phyloP scores from a whole-genome alignment of 1,140 invertebrate genomes.

The Parasteatoda tepidariorum region DNA sequence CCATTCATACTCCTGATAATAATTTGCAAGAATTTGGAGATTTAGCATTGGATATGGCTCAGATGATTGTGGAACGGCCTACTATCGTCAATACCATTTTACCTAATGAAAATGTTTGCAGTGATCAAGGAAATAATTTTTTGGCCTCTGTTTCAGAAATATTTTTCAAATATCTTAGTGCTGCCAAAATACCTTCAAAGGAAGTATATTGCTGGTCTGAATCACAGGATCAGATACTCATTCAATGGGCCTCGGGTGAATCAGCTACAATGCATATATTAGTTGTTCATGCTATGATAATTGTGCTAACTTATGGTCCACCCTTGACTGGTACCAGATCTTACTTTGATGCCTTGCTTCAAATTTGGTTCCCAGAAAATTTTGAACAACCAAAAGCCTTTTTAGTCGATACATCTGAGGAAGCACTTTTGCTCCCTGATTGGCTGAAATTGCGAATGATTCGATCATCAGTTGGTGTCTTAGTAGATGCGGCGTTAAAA shows the following conservation, averaged over 20 bases:
- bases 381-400: slow-evolving; percentile 79
- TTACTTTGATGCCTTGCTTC: slow-evolving; percentile 75
- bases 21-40: slow-evolving; percentile 72
- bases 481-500: slow-evolving; percentile 83
- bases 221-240: slow-evolving; percentile 72
- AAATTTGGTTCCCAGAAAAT: slow-evolving; percentile 75
- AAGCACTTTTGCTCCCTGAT: slow-evolving; percentile 88
- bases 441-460: slow-evolving; percentile 96
- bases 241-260: slow-evolving; percentile 87
- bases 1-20: slow-evolving; percentile 77
- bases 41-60: slow-evolving; percentile 80
- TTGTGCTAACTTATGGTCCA: slow-evolving; percentile 80
- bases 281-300: slow-evolving; percentile 94
- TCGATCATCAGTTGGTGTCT: slow-evolving; percentile 81
- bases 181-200: slow-evolving; percentile 74
- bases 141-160: slow-evolving; percentile 82
- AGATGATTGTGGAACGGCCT: slow-evolving; percentile 92
- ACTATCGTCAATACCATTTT: slow-evolving; percentile 87
- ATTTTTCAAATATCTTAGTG: slow-evolving; percentile 80
- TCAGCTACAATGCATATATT: slow-evolving; percentile 87
- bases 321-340: slow-evolving; percentile 64
- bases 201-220: slow-evolving; percentile 71
- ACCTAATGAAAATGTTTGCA: slow-evolving; percentile 69
- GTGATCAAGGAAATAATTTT: slow-evolving; percentile 65
- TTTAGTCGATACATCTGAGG: slow-evolving; percentile 85